Evolutionary conservation across 2,797 vertebrate species (phyloP), one percentile per base, ranked within the genome.

Genomic region (Rallus crepitans): DNA sequence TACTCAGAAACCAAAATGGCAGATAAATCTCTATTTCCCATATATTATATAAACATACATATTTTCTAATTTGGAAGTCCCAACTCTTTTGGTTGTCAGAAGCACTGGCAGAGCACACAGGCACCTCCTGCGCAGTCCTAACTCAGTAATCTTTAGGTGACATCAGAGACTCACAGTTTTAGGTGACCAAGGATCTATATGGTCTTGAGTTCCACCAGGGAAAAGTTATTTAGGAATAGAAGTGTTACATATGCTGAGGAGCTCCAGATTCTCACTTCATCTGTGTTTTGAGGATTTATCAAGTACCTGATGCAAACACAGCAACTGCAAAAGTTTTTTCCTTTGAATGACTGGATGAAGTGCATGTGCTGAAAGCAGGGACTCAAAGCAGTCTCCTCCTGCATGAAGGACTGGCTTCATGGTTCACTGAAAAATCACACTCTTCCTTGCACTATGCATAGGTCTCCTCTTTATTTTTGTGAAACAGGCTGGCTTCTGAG

Each of bases 251-350:
- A 23, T 8, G 2, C 28, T 70, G 35, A 28, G 23, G 25, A 61
- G 12, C 19, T 61, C 8, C 4, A 1, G 15, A 80, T 47, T 57
- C 28, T 37, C 82, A 21, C 30, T 70, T 64, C 55, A 56, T 24
- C 5, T 42, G 11, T 13, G 6, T 52, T 86, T 61, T 69, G 11
- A 61, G 17, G 25, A 80, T 73, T 89, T 90, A 61, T 28, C 1
- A 2, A 57, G 5, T 21, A 92, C 30, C 11, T 30, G 19, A 59
- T 6, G 17, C 15, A 80, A 60, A 28, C 25, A 77, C 10, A n/a
- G 8, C 0, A 0, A 72, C 1, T 40, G 3, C 19, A 64, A 84
- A 56, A 10, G 6, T 35, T 39, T 39, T 31, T 57, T 39, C 2
- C 2, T 5, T 37, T 61, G 24, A 57, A 63, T 45, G 57, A 57